A percentile compares a stretch with the other conserved stretches of the same genome.
Conservation (phyloP, 2,113 vertebrate genomes). For the Loxodonta africana region DNA sequence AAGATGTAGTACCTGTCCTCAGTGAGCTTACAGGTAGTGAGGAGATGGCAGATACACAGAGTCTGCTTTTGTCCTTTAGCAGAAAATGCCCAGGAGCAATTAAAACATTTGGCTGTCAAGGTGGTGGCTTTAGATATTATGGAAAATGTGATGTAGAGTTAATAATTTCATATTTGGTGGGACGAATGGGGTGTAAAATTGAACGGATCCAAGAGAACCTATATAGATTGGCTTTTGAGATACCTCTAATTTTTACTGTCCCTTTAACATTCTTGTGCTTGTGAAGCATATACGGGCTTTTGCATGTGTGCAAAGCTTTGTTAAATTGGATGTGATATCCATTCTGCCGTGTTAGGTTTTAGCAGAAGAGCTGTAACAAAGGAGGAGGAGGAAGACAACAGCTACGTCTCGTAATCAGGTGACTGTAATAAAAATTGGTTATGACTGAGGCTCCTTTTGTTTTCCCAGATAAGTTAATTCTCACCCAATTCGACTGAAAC, state of each 20-base stretch:
- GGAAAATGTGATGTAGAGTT: background rate
- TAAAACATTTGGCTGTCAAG: background rate
- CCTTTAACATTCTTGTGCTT: background rate
- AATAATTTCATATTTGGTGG: background rate
- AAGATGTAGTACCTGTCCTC: background rate
- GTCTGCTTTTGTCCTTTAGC: background rate
- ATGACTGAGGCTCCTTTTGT: background rate
- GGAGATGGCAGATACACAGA: background rate
- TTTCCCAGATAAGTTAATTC: background rate
- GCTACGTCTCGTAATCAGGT: background rate
- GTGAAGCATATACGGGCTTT: background rate
- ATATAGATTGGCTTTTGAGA: background rate
- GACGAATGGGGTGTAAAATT: background rate
- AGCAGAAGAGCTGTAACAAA: background rate
- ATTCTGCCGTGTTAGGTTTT: background rate
- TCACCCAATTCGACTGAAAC: background rate
- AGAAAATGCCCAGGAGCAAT: background rate
- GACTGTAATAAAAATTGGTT: background rate
- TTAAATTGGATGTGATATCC: background rate
- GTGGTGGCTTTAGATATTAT: background rate
- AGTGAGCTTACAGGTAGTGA: background rate
- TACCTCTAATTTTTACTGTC: background rate
- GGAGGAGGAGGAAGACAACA: background rate
- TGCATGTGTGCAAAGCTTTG: background rate
- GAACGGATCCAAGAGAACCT: background rate